phyloP scores from a whole-genome alignment of 2,888 invertebrate species.

The Ormyrus thymus region DNA sequence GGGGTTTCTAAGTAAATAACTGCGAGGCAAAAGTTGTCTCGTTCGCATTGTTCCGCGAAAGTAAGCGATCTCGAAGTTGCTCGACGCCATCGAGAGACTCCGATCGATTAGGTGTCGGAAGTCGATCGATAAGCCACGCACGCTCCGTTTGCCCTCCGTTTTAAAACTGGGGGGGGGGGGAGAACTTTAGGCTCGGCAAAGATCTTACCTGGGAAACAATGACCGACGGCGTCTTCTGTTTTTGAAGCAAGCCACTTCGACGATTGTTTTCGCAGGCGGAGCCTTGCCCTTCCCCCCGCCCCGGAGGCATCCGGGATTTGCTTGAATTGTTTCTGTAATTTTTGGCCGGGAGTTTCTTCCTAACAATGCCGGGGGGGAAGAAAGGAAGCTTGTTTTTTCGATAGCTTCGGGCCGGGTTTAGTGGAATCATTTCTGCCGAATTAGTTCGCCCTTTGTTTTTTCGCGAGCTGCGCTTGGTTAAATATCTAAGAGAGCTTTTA shows the following conservation, averaged over 20 bases:
- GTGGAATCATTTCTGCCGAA: too few relatives aligned
- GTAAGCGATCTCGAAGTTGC: slow-evolving; percentile 43
- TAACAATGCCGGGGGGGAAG: background rate
- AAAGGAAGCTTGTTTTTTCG: background rate
- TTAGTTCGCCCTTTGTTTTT: too few relatives aligned
- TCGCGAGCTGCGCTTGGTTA: too few relatives aligned
- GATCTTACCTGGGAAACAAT: background rate
- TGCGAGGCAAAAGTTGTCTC: slow-evolving; percentile 37
- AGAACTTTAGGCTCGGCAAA: background rate
- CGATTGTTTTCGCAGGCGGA: background rate
- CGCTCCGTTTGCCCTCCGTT: slow-evolving; percentile 59
- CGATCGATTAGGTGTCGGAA: slow-evolving; percentile 65
- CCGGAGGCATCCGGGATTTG: background rate
- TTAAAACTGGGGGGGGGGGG: background rate
- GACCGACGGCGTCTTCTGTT: background rate
- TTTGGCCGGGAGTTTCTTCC: background rate
- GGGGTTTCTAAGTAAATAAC: slow-evolving; percentile 41
- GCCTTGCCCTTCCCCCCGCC: too few relatives aligned
- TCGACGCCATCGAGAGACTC: slow-evolving; percentile 1
- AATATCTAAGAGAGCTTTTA: too few relatives aligned
- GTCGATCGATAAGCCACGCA: slow-evolving; percentile 64
- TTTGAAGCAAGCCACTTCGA: background rate
- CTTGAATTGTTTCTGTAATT: background rate
- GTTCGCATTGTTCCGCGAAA: slow-evolving; percentile 42
- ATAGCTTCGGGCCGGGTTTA: background rate